Conservation (phyloP, 2,113 vertebrate species). For the Bubalus kerabau region DNA sequence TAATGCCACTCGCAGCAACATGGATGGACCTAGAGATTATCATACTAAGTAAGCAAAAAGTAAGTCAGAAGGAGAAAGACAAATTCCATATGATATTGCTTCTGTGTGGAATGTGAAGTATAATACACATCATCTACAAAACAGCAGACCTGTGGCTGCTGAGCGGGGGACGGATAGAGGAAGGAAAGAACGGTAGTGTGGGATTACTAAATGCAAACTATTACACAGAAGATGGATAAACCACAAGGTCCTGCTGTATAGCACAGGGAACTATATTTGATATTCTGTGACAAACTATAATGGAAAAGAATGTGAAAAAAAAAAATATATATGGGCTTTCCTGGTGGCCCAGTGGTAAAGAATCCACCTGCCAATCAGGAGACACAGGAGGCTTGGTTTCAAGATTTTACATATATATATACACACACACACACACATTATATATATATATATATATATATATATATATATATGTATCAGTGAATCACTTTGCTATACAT, state of each 20-base stretch:
- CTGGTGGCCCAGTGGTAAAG: neutral
- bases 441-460: neutral
- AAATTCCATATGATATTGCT: neutral
- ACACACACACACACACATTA: too few relatives aligned
- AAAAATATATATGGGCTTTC: neutral
- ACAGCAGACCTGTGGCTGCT: neutral
- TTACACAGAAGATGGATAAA: neutral
- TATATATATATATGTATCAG: too few relatives aligned
- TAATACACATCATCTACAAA: neutral
- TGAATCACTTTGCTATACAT: neutral
- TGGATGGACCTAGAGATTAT: neutral
- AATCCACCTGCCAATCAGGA: neutral
- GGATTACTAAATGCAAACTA: neutral
- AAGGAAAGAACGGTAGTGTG: neutral
- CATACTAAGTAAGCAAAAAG: neutral
- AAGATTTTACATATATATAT: neutral
- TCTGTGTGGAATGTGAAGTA: neutral
- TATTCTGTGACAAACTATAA: neutral
- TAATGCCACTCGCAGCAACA: neutral
- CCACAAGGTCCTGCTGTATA: neutral
- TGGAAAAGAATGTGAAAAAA: neutral
- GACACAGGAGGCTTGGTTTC: neutral
- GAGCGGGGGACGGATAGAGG: neutral
- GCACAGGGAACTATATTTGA: neutral
- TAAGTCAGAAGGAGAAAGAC: neutral